Percentiles rank a stretch among this genome's conserved stretches.
These are phyloP conservation scores for Acleris literana DNA, from an alignment of 2,888 invertebrate genomes.

Conservation along the genomic window DNA sequence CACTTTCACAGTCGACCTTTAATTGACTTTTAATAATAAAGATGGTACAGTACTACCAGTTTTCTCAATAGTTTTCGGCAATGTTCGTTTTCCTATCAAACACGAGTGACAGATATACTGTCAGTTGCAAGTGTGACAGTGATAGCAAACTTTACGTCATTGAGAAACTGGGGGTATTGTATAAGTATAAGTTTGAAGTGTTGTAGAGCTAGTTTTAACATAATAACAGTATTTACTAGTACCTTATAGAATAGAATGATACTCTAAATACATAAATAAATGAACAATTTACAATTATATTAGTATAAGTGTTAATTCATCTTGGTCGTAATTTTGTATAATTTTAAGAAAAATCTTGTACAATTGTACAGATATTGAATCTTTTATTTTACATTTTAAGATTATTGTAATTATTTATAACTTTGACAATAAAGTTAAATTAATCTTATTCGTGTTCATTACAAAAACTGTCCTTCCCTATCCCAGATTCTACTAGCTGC, in stretches of 20 bases:
- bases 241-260: constrained; percentile 56
- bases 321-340: constrained; percentile 39
- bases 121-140: too few relatives aligned
- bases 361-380: constrained; percentile 79
- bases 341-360: constrained; percentile 56
- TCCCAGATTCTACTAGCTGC: too few relatives aligned
- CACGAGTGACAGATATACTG: too few relatives aligned
- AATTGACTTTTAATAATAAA: constrained; percentile 49
- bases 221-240: constrained; percentile 61
- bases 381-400: constrained; percentile 63
- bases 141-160: too few relatives aligned
- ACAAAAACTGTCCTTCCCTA: too few relatives aligned
- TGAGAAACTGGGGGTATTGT: not conserved
- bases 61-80: too few relatives aligned
- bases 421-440: constrained; percentile 35
- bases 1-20: constrained; percentile 65
- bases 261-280: constrained; percentile 46
- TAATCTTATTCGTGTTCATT: constrained; percentile 18
- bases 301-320: constrained; percentile 4
- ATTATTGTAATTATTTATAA: constrained; percentile 72
- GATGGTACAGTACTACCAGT: too few relatives aligned
- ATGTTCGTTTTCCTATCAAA: too few relatives aligned
- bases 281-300: constrained; percentile 31
- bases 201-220: constrained; percentile 27
- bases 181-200: not conserved